Evolutionary conservation across 92 coral and sea anemone species (phyloP), one percentile per base, ranked within the genome.

Genomic region (Zoanthus solanderi): DNA sequence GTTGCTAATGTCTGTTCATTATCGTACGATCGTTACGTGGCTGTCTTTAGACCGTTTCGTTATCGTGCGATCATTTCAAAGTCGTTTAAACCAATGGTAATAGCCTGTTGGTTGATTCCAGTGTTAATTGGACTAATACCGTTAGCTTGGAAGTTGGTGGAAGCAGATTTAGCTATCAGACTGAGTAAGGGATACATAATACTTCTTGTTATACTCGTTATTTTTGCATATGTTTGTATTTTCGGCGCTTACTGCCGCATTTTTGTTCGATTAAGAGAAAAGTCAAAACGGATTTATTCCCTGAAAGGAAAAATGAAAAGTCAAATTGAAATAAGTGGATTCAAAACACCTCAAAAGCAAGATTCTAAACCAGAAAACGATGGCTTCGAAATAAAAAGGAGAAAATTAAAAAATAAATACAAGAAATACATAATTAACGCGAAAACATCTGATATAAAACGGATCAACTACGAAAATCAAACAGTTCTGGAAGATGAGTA

Each of bases 11-110:
- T 80, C 37, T 80, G 84, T 23, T 80, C 57, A 0, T 18, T 80
- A 44, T 44, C 84, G 11, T 80, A 80, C 56, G 84, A 80, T 60
- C 84, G 84, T 10, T 65, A 80, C 18, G 72, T 80, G 58, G 84
- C 84, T 8, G 84, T 80, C 12, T 80, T 80, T 18, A 44, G 45
- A 46, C 84, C 84, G 18, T 80, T 80, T 42, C 48, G 84, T 18
- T 80, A 80, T 47, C 74, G 48, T 50, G 56, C 42, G 61, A 44
- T 80, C 30, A 47, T 80, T 18, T 79, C 84, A 45, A 79, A 79
- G 54, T 65, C 74, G 17, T 79, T 79, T 37, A 79, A 42, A 7
- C 57, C 73, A 17, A 46, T 79, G 47, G 17, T 79, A 9, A 60
- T 61, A 42, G 67, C 37, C 14, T 79, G 57, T 15, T 79, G 84